A percentile compares a stretch with the other conserved stretches of the same genome.
phyloP scores from a whole-genome alignment of 2,888 invertebrate species.

The Malacosoma neustria region DNA sequence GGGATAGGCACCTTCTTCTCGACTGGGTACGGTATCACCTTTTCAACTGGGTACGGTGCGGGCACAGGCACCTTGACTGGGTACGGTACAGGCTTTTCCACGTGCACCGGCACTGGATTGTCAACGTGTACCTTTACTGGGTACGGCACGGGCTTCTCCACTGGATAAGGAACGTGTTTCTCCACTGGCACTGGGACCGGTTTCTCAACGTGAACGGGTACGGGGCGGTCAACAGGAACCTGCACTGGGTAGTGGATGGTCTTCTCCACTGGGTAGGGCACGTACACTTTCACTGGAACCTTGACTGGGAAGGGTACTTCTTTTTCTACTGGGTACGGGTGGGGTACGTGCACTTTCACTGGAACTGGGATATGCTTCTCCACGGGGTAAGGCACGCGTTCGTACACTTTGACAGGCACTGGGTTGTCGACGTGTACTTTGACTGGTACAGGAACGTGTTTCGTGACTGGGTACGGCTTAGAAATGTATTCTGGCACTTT shows the following conservation, averaged over 20 bases:
- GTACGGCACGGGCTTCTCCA: conserved; percentile 81
- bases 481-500: conserved; percentile 80
- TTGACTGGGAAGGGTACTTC: conserved; percentile 78
- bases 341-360: conserved; percentile 81
- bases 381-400: conserved; percentile 81
- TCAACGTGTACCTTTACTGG: conserved; percentile 81
- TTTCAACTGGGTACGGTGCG: conserved; percentile 80
- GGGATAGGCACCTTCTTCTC: conserved; percentile 79
- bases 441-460: conserved; percentile 78
- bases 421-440: conserved; percentile 80
- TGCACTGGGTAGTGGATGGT: conserved; percentile 82
- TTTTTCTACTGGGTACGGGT: conserved; percentile 84
- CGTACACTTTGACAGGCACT: conserved; percentile 76
- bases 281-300: conserved; percentile 81
- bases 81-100: conserved; percentile 86
- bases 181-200: conserved; percentile 82
- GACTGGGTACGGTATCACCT: conserved; percentile 78
- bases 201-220: conserved; percentile 79
- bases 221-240: conserved; percentile 80
- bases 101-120: conserved; percentile 82
- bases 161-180: conserved; percentile 83
- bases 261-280: conserved; percentile 85
- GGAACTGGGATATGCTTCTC: conserved; percentile 80
- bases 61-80: conserved; percentile 83
- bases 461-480: conserved; percentile 80